phyloP scores from a whole-genome alignment of 1,140 invertebrate genomes.

The Vollenhovia emeryi region DNA sequence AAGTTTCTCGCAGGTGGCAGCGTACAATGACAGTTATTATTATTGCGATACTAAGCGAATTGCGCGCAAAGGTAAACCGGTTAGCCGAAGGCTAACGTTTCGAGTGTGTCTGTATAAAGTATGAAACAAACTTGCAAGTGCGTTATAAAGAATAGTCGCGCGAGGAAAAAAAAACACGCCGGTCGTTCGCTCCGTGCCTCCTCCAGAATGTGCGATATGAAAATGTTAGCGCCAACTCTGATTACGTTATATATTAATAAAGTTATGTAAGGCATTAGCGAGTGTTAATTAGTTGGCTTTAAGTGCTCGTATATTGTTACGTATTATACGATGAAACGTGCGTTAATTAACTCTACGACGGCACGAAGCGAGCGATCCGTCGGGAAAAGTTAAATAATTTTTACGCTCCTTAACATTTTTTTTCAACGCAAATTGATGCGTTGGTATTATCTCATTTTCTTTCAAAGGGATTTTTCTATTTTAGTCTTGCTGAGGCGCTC shows the following conservation, averaged over 20 bases:
- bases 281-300: constrained; percentile 22
- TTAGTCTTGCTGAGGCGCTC: neutral
- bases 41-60: constrained; percentile 24
- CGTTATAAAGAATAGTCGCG: neutral
- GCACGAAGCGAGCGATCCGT: neutral
- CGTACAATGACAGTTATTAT: constrained; percentile 5
- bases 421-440: neutral
- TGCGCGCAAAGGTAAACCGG: constrained; percentile 32
- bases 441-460: neutral
- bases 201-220: neutral
- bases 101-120: constrained; percentile 14
- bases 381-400: neutral
- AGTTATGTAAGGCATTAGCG: neutral
- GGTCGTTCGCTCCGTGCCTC: neutral
- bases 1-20: constrained; percentile 2
- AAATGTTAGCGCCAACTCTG: neutral
- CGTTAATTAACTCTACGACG: neutral
- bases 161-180: neutral
- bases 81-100: constrained; percentile 31
- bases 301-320: neutral
- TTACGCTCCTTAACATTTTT: neutral
- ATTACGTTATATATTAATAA: constrained; percentile 9
- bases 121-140: constrained; percentile 8
- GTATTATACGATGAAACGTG: constrained; percentile 7
- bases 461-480: neutral